Evolutionary conservation across 2,888 invertebrate species (phyloP).

Genomic region (Digitonthophagus gazella): DNA sequence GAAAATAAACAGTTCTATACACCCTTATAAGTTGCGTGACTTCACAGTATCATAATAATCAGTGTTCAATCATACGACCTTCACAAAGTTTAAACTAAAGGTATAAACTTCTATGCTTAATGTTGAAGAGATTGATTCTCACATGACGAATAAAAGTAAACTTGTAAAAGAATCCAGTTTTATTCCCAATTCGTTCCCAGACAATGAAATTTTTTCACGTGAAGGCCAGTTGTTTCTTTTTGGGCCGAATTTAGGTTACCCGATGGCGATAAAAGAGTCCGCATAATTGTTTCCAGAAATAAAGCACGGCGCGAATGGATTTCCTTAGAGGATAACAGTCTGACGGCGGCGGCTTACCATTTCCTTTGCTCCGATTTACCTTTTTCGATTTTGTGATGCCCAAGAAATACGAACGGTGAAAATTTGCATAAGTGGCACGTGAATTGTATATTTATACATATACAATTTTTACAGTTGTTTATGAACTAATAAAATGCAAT

Average conservation of each 20-base stretch:
- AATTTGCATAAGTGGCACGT: conserved; percentile 2
- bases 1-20: background rate
- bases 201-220: background rate
- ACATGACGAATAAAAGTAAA: background rate
- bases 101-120: conserved; percentile 13
- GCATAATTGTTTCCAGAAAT: conserved; percentile 16
- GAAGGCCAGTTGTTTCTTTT: background rate
- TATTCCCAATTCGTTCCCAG: background rate
- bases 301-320: conserved; percentile 7
- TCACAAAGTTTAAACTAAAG: conserved; percentile 20
- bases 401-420: background rate
- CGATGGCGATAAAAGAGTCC: conserved; percentile 6
- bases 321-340: background rate
- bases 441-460: background rate
- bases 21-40: conserved; percentile 40
- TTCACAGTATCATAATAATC: conserved; percentile 42
- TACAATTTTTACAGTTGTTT: background rate
- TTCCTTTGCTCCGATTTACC: conserved; percentile 2
- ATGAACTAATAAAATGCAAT: too few species aligned
- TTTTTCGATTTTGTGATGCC: background rate
- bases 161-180: conserved; percentile 1
- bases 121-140: background rate
- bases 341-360: background rate
- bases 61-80: conserved; percentile 45
- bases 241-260: conserved; percentile 5